phyloP scores from a whole-genome alignment of 2,797 vertebrate genomes.

The Mycteria americana region DNA sequence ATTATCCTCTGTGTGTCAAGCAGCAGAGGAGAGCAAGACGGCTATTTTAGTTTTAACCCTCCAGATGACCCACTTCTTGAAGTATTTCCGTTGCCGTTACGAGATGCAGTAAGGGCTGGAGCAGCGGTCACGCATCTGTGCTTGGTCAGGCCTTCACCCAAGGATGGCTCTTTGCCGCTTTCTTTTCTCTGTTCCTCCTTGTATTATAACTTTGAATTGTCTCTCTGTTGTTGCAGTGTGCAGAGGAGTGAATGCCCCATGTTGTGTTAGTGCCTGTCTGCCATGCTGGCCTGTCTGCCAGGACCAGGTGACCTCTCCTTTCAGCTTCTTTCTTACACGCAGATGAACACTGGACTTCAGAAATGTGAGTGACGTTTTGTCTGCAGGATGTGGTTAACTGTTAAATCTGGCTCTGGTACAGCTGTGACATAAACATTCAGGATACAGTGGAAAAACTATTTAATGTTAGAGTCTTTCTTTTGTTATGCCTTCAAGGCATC shows the following conservation, averaged over 20 bases:
- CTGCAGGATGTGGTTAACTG: conserved; percentile 64
- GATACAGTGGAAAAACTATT: conserved; percentile 28
- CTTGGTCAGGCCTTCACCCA: conserved; percentile 50
- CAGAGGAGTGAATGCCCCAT: conserved; percentile 89
- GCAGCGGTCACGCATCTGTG: background rate
- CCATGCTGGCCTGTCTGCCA: conserved; percentile 99
- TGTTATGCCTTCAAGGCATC: conserved; percentile 40
- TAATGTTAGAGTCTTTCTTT: conserved; percentile 32
- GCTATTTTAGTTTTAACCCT: conserved; percentile 4
- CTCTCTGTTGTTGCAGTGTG: conserved; percentile 84
- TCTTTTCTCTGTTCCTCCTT: conserved; percentile 59
- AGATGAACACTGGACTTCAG: conserved; percentile 99
- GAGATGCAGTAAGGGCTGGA: background rate
- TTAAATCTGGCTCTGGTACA: conserved; percentile 67
- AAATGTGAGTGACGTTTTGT: conserved; percentile 91
- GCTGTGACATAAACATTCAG: conserved; percentile 48
- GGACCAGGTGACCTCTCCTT: conserved; percentile 98
- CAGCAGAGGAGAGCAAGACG: background rate
- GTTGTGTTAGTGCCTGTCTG: conserved; percentile 95
- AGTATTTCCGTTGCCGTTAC: background rate
- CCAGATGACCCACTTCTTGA: conserved; percentile 26
- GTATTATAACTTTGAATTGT: conserved; percentile 65
- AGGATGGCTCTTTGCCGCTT: conserved; percentile 46
- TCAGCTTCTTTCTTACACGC: conserved; percentile 98
- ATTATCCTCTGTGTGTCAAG: background rate